These are phyloP conservation scores for Rhombomys opimus DNA, from an alignment of 2,113 vertebrate genomes.

Conservation along the genomic window DNA sequence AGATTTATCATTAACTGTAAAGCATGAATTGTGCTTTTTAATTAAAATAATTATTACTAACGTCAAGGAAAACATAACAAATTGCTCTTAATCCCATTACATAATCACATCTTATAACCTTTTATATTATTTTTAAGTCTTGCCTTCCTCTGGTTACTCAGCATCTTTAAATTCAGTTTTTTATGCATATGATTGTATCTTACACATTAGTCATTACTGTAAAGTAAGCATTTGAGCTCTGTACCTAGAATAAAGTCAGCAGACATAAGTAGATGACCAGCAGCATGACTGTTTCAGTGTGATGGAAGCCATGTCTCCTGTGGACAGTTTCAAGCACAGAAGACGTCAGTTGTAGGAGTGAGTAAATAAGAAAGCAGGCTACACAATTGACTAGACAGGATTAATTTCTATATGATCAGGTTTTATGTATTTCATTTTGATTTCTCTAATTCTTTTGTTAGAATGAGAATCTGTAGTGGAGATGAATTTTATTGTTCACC, in stretches of 20 bases:
- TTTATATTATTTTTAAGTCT: conserved; percentile 29
- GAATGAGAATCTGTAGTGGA: neutral
- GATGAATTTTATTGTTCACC: conserved; percentile 47
- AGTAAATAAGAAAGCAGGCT: neutral
- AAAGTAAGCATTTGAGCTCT: conserved; percentile 39
- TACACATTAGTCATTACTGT: conserved; percentile 22
- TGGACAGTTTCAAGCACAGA: neutral
- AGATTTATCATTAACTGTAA: neutral
- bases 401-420: neutral
- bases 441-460: neutral
- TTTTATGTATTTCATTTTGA: neutral
- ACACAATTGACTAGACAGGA: neutral
- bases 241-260: neutral
- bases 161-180: neutral
- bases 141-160: neutral
- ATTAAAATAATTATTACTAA: conserved; percentile 47
- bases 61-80: conserved; percentile 9
- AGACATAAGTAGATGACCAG: neutral
- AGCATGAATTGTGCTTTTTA: conserved; percentile 60
- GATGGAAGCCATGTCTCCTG: neutral
- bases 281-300: neutral
- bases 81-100: neutral
- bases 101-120: conserved; percentile 20
- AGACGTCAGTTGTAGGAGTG: neutral
- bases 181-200: neutral